Percentiles rank a stretch among this genome's conserved stretches.
Evolutionary conservation across 1,140 invertebrate species (phyloP).

Genomic region (Muscidifurax raptorellus): DNA sequence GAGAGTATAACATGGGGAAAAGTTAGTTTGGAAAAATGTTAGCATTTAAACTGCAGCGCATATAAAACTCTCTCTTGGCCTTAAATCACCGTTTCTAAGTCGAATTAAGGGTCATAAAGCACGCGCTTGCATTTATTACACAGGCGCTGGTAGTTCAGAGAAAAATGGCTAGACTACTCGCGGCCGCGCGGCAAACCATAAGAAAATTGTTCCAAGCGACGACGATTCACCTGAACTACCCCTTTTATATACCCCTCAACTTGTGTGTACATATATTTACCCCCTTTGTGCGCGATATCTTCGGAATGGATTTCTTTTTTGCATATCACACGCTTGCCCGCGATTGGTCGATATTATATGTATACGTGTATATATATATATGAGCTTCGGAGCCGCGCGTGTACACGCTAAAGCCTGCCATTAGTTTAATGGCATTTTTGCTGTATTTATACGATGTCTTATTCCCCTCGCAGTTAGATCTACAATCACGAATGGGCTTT

Average conservation of each 20-base stretch:
- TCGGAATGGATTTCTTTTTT: conserved; percentile 13
- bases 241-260: conserved; percentile 1
- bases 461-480: conserved; percentile 5
- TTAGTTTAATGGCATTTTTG: conserved; percentile 27
- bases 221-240: not conserved
- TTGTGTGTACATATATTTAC: conserved; percentile 25
- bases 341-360: conserved; percentile 20
- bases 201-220: conserved; percentile 31
- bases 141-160: not conserved
- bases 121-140: not conserved
- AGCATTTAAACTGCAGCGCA: not conserved
- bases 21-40: conserved; percentile 29
- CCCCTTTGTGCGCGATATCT: not conserved
- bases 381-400: not conserved
- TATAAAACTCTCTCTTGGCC: not conserved
- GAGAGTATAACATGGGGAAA: not conserved
- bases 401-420: not conserved
- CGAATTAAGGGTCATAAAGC: conserved; percentile 40
- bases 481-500: conserved; percentile 40
- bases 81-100: conserved; percentile 37
- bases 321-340: not conserved
- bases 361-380: not conserved
- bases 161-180: not conserved
- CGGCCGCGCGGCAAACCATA: conserved; percentile 13
- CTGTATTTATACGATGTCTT: conserved; percentile 21